Evolutionary conservation across 2,113 vertebrate species (phyloP).

Genomic region (Entomyzon cyanotis): DNA sequence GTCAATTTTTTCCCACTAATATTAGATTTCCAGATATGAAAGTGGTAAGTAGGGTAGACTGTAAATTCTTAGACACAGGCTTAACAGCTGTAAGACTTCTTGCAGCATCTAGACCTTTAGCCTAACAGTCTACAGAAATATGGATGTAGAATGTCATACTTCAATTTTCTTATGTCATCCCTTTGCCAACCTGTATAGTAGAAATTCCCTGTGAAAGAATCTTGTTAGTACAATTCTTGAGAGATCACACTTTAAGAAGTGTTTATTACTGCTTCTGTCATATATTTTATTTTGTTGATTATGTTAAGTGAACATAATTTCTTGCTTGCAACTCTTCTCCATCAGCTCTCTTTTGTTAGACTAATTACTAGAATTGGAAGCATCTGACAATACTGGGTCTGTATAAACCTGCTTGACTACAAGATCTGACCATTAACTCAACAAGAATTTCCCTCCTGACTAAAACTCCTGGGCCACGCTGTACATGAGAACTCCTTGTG

Average conservation of each 20-base stretch:
- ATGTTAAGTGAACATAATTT: not conserved
- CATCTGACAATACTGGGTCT: not conserved
- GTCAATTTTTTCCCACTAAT: not conserved
- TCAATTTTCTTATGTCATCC: not conserved
- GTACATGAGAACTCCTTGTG: not conserved
- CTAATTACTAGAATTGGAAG: not conserved
- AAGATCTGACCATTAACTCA: too few relatives aligned
- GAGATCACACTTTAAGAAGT: not conserved
- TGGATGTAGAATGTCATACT: not conserved
- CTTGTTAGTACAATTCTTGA: not conserved
- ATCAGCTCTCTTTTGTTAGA: not conserved
- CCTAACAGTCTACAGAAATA: not conserved
- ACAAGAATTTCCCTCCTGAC: not conserved
- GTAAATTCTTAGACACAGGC: not conserved
- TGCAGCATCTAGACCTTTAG: not conserved
- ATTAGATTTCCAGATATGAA: not conserved
- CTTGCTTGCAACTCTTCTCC: not conserved
- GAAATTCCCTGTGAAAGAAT: not conserved
- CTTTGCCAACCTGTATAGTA: rapidly evolving
- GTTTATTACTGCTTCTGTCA: not conserved
- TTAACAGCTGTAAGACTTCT: not conserved
- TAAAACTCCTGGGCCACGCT: not conserved
- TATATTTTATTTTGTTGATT: not conserved
- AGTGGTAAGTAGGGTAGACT: not conserved
- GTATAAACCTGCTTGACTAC: not conserved